phyloP scores from a whole-genome alignment of 1,140 invertebrate species.

The Drosophila takahashii region DNA sequence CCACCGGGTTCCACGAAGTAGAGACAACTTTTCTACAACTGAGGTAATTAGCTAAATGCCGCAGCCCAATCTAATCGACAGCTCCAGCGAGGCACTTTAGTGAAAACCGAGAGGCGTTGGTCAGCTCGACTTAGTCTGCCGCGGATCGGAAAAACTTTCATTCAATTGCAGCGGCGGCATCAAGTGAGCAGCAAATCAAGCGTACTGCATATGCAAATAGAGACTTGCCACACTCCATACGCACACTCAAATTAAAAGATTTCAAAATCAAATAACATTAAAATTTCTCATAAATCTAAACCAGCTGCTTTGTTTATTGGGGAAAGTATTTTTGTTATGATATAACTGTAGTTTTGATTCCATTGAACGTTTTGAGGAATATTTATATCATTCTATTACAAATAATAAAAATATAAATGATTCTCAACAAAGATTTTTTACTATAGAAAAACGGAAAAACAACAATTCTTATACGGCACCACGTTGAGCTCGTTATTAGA shows the following conservation, averaged over 20 bases:
- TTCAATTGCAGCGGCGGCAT: slow-evolving; percentile 51
- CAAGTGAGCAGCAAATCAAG: slow-evolving; percentile 39
- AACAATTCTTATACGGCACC: no score
- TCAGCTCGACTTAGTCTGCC: slow-evolving; percentile 7
- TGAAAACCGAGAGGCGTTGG: slow-evolving; percentile 65
- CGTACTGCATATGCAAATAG: slow-evolving; percentile 56
- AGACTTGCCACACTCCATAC: slow-evolving; percentile 27
- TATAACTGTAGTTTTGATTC: no score
- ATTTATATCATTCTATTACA: no score
- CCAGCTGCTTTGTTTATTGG: no score
- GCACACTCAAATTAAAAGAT: slow-evolving; percentile 2
- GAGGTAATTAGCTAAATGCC: slow-evolving; percentile 66
- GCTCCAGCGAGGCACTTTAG: slow-evolving; percentile 59
- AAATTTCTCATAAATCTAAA: background rate
- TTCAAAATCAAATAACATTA: background rate
- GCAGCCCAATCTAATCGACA: slow-evolving; percentile 68
- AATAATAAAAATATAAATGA: no score
- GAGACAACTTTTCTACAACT: slow-evolving; percentile 24
- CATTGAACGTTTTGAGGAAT: no score
- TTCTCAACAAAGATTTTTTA: no score
- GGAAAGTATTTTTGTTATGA: no score
- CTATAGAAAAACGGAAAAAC: no score
- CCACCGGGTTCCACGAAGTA: background rate
- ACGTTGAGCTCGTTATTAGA: no score
- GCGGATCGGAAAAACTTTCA: slow-evolving; percentile 63